These are phyloP conservation scores for Threskiornis aethiopicus DNA, from an alignment of 2,797 vertebrate species.

Conservation along the genomic window DNA sequence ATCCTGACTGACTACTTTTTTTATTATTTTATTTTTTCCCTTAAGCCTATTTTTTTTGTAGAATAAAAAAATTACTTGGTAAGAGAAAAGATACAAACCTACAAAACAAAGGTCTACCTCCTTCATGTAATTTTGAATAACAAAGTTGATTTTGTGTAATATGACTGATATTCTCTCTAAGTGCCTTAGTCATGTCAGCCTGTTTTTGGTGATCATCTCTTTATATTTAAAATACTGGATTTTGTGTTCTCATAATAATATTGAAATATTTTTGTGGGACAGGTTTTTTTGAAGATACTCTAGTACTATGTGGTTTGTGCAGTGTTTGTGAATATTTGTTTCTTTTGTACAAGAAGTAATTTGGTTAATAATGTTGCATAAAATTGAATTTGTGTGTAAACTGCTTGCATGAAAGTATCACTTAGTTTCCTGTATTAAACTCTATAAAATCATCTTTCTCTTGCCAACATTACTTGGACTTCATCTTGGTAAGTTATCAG, in stretches of 20 bases:
- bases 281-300: neutral
- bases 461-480: conserved; percentile 83
- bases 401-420: neutral
- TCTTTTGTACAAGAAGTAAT: neutral
- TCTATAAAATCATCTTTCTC: conserved; percentile 79
- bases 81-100: neutral
- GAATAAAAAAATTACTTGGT: neutral
- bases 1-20: neutral
- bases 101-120: neutral
- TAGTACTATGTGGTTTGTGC: neutral
- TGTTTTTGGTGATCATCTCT: neutral
- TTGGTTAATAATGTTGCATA: neutral
- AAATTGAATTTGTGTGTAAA: neutral
- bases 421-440: conserved; percentile 74
- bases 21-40: neutral
- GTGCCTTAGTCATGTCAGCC: neutral
- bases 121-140: neutral
- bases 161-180: neutral
- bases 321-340: neutral
- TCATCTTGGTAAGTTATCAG: conserved; percentile 86
- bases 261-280: neutral
- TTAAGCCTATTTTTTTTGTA: neutral
- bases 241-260: neutral
- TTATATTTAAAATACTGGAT: neutral
- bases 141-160: neutral